Evolutionary conservation across 2,797 vertebrate species (phyloP).

Genomic region (Aldrovandia affinis): DNA sequence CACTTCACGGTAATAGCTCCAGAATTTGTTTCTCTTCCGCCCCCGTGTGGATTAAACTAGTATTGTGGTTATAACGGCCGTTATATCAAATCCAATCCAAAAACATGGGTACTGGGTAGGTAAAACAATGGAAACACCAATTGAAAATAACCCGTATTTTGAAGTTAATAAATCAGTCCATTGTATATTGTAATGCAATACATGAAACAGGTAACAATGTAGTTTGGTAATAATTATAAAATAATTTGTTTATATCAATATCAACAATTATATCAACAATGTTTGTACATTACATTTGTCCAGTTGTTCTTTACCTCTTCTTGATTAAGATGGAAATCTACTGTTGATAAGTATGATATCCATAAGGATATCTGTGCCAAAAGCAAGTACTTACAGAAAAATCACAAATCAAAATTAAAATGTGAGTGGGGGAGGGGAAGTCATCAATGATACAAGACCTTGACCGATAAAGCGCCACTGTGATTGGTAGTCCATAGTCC

Average conservation of each 20-base stretch:
- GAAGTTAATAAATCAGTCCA: too few species aligned
- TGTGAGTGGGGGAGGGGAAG: slow-evolving; percentile 43
- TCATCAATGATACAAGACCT: slow-evolving; percentile 65
- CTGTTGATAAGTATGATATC: not conserved
- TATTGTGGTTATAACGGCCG: not conserved
- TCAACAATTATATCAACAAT: too few species aligned
- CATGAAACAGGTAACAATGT: not conserved
- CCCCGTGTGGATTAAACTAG: not conserved
- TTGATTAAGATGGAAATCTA: too few species aligned
- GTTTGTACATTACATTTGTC: not conserved
- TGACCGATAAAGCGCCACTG: slow-evolving; percentile 53
- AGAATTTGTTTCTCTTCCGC: not conserved
- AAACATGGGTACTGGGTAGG: too few species aligned
- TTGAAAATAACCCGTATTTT: too few species aligned
- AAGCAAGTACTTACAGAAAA: slow-evolving; percentile 38
- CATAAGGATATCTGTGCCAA: too few species aligned
- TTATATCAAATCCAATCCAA: not conserved
- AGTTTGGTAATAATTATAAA: not conserved
- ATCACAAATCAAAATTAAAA: slow-evolving; percentile 33
- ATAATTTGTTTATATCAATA: not conserved
- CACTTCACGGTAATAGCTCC: not conserved
- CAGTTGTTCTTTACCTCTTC: slow-evolving; percentile 57
- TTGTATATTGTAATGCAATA: not conserved
- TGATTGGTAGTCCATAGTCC: slow-evolving; percentile 70
- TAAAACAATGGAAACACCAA: too few species aligned